Conservation (phyloP, 2,888 invertebrate genomes). For the Sesamia inferens region DNA sequence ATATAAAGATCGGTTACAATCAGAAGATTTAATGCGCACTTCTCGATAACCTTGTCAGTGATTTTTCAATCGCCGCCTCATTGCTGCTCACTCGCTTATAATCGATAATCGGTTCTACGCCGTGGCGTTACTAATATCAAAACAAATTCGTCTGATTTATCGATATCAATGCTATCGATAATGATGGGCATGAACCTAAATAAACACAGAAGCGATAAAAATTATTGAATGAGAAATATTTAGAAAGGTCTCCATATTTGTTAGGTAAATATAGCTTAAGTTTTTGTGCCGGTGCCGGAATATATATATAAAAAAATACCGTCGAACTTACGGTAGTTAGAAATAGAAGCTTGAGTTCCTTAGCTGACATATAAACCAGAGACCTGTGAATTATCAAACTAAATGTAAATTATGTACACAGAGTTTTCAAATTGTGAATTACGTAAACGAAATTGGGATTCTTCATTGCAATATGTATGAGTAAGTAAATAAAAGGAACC, state of each 20-base stretch:
- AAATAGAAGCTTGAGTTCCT: background rate
- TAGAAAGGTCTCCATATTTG: slow-evolving; percentile 52
- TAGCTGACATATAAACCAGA: slow-evolving; percentile 8
- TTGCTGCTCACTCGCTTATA: slow-evolving; percentile 28
- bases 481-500: background rate
- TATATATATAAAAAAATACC: slow-evolving; percentile 9
- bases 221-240: slow-evolving; percentile 63
- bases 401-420: background rate
- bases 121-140: slow-evolving; percentile 40
- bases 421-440: slow-evolving; percentile 1
- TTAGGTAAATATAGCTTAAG: slow-evolving; percentile 38
- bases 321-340: slow-evolving; percentile 10
- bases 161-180: slow-evolving; percentile 73
- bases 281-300: background rate
- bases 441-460: slow-evolving; percentile 1
- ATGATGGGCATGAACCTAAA: slow-evolving; percentile 75
- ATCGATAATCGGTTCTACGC: slow-evolving; percentile 53
- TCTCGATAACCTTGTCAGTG: slow-evolving; percentile 53
- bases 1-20: slow-evolving; percentile 47
- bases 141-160: slow-evolving; percentile 71
- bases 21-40: slow-evolving; percentile 55
- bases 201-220: slow-evolving; percentile 70
- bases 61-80: slow-evolving; percentile 64
- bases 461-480: background rate
- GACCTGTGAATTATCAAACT: slow-evolving; percentile 25